A percentile compares a stretch with the other conserved stretches of the same genome.
phyloP scores from a whole-genome alignment of 2,797 vertebrate species.

The Myripristis murdjan region DNA sequence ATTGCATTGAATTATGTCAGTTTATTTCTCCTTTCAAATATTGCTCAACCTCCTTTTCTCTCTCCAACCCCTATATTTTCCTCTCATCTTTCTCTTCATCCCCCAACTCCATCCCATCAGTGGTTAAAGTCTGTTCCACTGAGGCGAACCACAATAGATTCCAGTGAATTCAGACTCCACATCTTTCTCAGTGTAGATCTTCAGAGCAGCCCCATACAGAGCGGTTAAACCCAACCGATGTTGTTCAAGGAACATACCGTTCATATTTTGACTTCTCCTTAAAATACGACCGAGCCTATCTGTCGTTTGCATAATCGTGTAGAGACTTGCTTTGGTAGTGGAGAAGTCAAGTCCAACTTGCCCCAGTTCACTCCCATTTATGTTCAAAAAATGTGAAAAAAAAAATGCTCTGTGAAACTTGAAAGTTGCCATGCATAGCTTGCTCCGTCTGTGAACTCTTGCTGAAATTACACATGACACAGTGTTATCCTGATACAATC shows the following conservation, averaged over 20 bases:
- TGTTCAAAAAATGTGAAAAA: too few species aligned
- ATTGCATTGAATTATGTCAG: background rate
- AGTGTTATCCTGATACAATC: background rate
- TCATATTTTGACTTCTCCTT: too few species aligned
- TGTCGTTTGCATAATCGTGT: too few species aligned
- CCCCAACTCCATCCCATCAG: slow-evolving; percentile 2
- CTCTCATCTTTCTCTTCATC: slow-evolving; percentile 17
- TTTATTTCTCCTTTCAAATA: background rate
- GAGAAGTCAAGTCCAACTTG: too few species aligned
- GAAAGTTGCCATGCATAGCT: too few species aligned
- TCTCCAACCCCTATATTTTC: slow-evolving; percentile 35
- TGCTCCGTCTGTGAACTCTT: too few species aligned
- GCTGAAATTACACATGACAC: background rate
- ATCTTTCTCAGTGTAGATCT: slow-evolving; percentile 29
- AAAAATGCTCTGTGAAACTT: too few species aligned
- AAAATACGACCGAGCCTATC: too few species aligned
- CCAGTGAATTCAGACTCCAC: slow-evolving; percentile 52
- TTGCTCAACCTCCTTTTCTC: background rate
- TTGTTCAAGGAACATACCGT: background rate
- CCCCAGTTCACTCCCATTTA: too few species aligned
- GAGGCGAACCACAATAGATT: slow-evolving; percentile 74
- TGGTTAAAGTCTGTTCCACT: slow-evolving; percentile 49
- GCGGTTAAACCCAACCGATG: slow-evolving; percentile 31
- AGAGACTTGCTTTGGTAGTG: too few species aligned
- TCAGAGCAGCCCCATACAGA: background rate